A percentile compares a stretch with the other conserved stretches of the same genome.
Evolutionary conservation across 2,888 invertebrate species (phyloP).

Genomic region (Drosophila ezoana): DNA sequence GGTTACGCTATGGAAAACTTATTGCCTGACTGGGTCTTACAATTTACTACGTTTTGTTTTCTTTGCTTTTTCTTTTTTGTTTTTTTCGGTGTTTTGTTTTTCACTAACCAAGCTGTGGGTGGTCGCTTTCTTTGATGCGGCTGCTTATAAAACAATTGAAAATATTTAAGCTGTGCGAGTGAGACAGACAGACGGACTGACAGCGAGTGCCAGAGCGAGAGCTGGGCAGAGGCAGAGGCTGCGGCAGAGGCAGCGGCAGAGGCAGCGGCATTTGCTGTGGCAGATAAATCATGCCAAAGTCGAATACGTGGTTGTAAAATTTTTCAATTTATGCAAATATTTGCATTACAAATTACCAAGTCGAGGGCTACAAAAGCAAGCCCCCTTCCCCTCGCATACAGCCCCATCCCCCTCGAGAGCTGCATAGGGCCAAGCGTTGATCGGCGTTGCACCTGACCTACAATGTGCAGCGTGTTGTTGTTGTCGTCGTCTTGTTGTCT

Average conservation of each 20-base stretch:
- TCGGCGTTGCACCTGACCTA: constrained; percentile 70
- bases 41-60: constrained; percentile 38
- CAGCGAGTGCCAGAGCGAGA: constrained; percentile 1
- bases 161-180: constrained; percentile 42
- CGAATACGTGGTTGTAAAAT: constrained; percentile 63
- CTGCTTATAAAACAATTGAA: constrained; percentile 59
- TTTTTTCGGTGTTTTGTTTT: no score
- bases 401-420: constrained; percentile 7
- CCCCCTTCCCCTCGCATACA: background rate
- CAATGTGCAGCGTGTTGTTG: constrained; percentile 49
- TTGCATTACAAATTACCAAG: constrained; percentile 74
- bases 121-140: constrained; percentile 26
- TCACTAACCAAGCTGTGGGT: constrained; percentile 29
- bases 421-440: constrained; percentile 53
- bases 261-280: constrained; percentile 11
- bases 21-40: constrained; percentile 19
- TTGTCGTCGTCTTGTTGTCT: constrained; percentile 34
- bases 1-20: constrained; percentile 10
- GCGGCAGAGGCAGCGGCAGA: background rate
- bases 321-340: constrained; percentile 76
- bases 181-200: background rate
- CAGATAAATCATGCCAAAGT: constrained; percentile 58
- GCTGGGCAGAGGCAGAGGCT: background rate
- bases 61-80: background rate
- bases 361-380: constrained; percentile 36